Conservation (phyloP, 2,113 vertebrate genomes). For the Paradisaea rubra region DNA sequence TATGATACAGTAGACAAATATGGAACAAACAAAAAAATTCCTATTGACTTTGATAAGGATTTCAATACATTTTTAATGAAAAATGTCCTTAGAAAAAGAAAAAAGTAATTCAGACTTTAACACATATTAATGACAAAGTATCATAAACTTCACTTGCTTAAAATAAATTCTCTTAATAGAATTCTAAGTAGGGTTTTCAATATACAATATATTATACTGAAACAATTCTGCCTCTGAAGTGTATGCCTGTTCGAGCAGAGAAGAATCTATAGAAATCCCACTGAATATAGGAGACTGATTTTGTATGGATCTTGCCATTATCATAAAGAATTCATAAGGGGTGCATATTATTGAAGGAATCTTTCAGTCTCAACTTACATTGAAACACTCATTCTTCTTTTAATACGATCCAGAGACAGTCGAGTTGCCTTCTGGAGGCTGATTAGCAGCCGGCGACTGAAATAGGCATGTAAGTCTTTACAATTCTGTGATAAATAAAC, state of each 20-base stretch:
- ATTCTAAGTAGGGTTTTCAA: neutral
- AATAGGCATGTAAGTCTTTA: constrained; percentile 74
- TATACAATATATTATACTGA: neutral
- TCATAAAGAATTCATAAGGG: neutral
- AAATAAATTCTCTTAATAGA: neutral
- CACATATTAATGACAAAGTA: neutral
- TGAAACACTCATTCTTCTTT: constrained; percentile 71
- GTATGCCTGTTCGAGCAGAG: neutral
- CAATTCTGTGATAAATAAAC: constrained; percentile 71
- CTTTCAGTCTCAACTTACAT: constrained; percentile 63
- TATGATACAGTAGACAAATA: neutral
- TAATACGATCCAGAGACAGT: constrained; percentile 76
- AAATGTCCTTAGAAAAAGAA: neutral
- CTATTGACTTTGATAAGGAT: neutral
- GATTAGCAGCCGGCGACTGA: constrained; percentile 73
- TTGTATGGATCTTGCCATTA: neutral
- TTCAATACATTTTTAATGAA: neutral
- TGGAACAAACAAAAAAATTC: neutral
- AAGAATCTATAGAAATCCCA: neutral
- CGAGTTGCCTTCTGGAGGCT: constrained; percentile 77
- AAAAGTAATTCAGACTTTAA: neutral
- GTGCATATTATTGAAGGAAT: neutral
- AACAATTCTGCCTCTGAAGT: neutral
- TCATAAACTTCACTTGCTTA: neutral
- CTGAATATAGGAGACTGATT: neutral